Conservation (phyloP, 2,113 vertebrate species). For the Pampusana beccarii region DNA sequence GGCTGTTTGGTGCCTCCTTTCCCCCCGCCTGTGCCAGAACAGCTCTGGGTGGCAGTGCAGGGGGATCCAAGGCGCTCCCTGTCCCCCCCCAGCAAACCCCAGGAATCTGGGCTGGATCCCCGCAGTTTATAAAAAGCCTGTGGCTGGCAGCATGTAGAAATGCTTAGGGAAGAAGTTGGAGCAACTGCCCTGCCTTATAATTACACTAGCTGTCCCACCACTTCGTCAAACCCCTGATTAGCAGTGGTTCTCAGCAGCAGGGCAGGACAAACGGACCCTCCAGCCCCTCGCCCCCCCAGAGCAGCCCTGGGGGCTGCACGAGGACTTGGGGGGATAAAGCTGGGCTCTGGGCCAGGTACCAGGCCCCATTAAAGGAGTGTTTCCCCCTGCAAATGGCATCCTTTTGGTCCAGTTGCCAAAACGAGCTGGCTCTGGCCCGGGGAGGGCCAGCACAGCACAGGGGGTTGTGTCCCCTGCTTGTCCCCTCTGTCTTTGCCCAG, state of each 20-base stretch:
- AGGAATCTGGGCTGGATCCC: not conserved
- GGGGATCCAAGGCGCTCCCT: not conserved
- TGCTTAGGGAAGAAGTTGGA: not conserved
- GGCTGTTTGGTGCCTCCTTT: too few species aligned
- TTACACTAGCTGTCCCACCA: not conserved
- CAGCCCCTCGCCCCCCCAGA: fast-evolving
- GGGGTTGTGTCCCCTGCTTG: fast-evolving
- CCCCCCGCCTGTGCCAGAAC: not conserved
- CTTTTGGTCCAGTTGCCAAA: not conserved
- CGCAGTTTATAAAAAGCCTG: not conserved
- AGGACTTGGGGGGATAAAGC: not conserved
- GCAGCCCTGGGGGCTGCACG: not conserved
- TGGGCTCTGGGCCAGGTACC: not conserved
- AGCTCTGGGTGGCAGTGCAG: not conserved
- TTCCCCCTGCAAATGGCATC: not conserved
- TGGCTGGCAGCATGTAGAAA: not conserved
- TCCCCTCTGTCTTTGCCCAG: not conserved
- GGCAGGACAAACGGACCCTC: not conserved
- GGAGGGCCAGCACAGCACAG: not conserved
- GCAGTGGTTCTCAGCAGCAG: not conserved
- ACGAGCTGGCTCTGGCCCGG: fast-evolving
- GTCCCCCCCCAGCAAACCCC: not conserved
- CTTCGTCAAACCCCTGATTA: not conserved
- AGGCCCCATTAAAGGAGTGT: fast-evolving
- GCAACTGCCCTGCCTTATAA: not conserved